These are phyloP conservation scores for Oscheius sp. DNA, from an alignment of 2,888 invertebrate species.

Conservation along the genomic window DNA sequence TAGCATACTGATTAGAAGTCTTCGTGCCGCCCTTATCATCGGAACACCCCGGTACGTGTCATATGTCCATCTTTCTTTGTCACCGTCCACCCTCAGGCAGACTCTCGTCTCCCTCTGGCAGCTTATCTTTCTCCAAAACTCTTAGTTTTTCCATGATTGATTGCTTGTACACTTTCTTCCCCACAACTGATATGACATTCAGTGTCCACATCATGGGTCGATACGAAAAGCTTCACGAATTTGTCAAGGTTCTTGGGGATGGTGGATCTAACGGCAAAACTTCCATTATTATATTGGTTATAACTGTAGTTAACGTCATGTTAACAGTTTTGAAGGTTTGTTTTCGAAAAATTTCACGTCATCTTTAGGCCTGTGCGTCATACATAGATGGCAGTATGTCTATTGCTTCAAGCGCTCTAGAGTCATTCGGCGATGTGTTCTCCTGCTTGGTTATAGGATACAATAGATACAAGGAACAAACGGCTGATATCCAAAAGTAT, in stretches of 20 bases:
- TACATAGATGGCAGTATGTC: conserved; percentile 41
- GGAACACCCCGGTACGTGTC: conserved; percentile 2
- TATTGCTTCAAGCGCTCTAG: conserved; percentile 43
- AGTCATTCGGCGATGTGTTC: conserved; percentile 51
- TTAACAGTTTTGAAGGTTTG: neutral
- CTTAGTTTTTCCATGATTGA: too few species aligned
- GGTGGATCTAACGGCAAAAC: neutral
- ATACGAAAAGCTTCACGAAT: neutral
- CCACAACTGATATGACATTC: neutral
- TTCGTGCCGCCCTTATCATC: conserved; percentile 18
- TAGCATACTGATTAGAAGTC: conserved; percentile 4
- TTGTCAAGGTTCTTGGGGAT: neutral
- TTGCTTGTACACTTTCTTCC: neutral
- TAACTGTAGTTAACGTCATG: conserved; percentile 13
- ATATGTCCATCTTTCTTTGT: neutral
- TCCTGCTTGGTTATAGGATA: conserved; percentile 37
- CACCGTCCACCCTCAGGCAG: too few species aligned
- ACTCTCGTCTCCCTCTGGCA: neutral
- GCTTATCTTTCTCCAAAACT: neutral
- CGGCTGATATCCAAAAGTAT: conserved; percentile 17
- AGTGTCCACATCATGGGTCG: neutral
- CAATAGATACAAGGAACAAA: conserved; percentile 14
- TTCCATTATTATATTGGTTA: conserved; percentile 1
- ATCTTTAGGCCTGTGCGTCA: conserved; percentile 31
- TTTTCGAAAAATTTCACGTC: neutral